Percentiles rank a stretch among this genome's conserved stretches.
phyloP scores from a whole-genome alignment of 2,888 invertebrate genomes.

The Drosophila silvestris region DNA sequence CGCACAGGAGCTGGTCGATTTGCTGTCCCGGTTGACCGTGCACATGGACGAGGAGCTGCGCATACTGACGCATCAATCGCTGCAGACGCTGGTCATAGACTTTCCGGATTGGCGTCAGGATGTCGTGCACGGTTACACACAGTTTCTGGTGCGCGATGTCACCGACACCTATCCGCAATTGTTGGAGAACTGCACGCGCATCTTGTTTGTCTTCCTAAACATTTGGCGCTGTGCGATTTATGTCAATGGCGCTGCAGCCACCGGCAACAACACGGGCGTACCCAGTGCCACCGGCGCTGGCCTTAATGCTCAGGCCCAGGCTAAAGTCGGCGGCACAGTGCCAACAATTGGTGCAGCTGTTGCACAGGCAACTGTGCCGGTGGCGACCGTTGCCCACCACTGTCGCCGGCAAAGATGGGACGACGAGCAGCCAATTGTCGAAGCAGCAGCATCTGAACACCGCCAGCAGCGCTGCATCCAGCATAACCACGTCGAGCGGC shows the following conservation, averaged over 20 bases:
- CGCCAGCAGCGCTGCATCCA: constrained; percentile 85
- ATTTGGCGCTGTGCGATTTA: constrained; percentile 95
- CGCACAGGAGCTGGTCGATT: constrained; percentile 96
- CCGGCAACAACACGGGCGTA: constrained; percentile 37
- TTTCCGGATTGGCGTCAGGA: constrained; percentile 99
- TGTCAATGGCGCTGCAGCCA: constrained; percentile 66
- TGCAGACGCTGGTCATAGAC: constrained; percentile 97
- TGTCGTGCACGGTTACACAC: constrained; percentile 96
- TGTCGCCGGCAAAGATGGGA: constrained; percentile 75
- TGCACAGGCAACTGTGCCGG: constrained; percentile 25
- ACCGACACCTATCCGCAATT: constrained; percentile 86
- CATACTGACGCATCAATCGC: constrained; percentile 95
- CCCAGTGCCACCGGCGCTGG: constrained; percentile 33
- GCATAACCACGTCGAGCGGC: constrained; percentile 85
- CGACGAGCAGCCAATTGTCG: constrained; percentile 82
- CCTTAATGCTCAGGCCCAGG: constrained; percentile 21
- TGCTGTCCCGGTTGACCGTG: constrained; percentile 96
- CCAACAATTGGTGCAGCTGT: constrained; percentile 44
- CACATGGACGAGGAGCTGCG: constrained; percentile 99
- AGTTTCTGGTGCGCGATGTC: constrained; percentile 97
- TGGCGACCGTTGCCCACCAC: constrained; percentile 27
- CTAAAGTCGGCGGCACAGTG: constrained; percentile 33
- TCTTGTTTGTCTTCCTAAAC: constrained; percentile 95
- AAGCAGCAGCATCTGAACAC: constrained; percentile 83
- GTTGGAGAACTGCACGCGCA: constrained; percentile 96